These are phyloP conservation scores for Achlya flavicornis DNA, from an alignment of 2,888 invertebrate genomes.

Conservation along the genomic window DNA sequence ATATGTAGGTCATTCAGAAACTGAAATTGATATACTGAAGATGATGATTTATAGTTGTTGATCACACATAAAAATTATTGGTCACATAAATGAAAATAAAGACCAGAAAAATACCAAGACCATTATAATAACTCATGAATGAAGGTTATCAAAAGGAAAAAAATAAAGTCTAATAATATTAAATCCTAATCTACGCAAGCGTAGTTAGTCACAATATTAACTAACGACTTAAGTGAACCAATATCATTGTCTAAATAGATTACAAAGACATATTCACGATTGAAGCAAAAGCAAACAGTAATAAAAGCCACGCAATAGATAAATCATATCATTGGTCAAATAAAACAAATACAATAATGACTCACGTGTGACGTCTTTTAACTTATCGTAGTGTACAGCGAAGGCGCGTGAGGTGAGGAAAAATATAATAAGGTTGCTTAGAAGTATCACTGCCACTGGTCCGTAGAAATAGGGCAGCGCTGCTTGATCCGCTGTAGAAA, in stretches of 20 bases:
- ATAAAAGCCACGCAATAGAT: background rate
- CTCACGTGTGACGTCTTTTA: constrained; percentile 78
- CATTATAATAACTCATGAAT: no score
- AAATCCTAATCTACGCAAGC: background rate
- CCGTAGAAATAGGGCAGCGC: constrained; percentile 86
- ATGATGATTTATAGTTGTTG: no score
- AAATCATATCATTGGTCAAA: background rate
- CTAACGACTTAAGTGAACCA: background rate
- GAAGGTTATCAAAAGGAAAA: no score
- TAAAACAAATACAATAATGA: constrained; percentile 20
- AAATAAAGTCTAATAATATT: background rate
- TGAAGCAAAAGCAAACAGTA: constrained; percentile 1
- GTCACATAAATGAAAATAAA: no score
- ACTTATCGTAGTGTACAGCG: constrained; percentile 77
- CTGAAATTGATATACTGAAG: no score
- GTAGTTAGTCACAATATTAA: background rate
- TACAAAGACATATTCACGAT: background rate
- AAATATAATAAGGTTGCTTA: constrained; percentile 82
- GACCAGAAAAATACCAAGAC: no score
- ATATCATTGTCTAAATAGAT: background rate
- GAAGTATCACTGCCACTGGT: constrained; percentile 82
- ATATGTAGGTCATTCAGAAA: no score
- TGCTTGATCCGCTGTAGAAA: constrained; percentile 79
- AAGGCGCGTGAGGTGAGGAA: constrained; percentile 80
- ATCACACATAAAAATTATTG: no score